These are phyloP conservation scores for Rhinichthys osculus DNA, from an alignment of 2,797 vertebrate genomes.

Conservation along the genomic window DNA sequence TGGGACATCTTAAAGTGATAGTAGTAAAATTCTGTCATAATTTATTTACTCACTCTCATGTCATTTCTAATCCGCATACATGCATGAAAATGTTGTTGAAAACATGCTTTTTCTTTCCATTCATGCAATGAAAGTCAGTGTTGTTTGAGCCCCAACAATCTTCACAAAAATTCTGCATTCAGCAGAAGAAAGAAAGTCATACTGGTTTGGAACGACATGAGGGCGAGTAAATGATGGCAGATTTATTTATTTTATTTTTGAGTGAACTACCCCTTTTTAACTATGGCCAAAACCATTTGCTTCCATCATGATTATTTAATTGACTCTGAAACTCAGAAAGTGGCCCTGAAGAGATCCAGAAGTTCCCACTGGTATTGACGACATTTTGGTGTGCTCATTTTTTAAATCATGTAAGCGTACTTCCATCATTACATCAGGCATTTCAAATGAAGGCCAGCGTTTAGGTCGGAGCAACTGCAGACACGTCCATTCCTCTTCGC, in stretches of 20 bases:
- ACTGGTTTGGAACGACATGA: background rate
- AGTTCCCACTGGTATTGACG: constrained; percentile 17
- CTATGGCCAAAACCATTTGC: background rate
- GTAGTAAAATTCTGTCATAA: background rate
- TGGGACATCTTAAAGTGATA: background rate
- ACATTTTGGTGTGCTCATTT: constrained; percentile 16
- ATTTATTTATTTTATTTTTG: background rate
- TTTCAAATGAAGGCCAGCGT: constrained; percentile 36
- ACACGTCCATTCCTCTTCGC: background rate
- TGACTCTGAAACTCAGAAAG: constrained; percentile 13
- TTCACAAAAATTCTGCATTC: background rate
- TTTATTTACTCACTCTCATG: background rate
- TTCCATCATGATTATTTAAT: constrained; percentile 1
- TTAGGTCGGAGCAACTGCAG: constrained; percentile 27
- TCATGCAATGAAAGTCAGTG: background rate
- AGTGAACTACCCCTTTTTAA: background rate
- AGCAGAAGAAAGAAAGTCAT: background rate
- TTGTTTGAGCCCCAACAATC: background rate
- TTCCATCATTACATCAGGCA: constrained; percentile 51
- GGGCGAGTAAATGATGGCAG: background rate
- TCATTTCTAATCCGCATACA: background rate
- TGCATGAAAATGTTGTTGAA: background rate
- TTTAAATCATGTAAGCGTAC: constrained; percentile 24
- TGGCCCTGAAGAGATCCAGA: constrained; percentile 8
- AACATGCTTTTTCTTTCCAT: background rate